Evolutionary conservation across 2,888 invertebrate genomes (phyloP).

Genomic region (Drosophila mercatorum): DNA sequence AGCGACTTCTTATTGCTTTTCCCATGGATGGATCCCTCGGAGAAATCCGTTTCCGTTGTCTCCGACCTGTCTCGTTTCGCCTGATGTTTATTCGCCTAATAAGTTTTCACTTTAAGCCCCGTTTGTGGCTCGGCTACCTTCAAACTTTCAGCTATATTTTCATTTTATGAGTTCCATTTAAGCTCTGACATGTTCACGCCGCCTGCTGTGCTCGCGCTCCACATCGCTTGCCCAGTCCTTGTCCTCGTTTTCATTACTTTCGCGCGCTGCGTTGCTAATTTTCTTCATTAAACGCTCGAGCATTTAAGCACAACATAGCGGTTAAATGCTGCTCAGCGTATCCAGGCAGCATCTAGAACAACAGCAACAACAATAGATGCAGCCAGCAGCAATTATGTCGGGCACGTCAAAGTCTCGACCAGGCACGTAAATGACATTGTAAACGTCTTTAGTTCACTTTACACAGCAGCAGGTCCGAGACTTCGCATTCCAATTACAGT

Average conservation of each 20-base stretch:
- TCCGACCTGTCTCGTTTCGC: not conserved
- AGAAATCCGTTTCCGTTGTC: too few relatives aligned
- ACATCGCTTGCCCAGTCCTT: not conserved
- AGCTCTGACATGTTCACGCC: not conserved
- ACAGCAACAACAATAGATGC: slow-evolving; percentile 27
- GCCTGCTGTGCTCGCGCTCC: not conserved
- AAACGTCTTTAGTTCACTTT: slow-evolving; percentile 13
- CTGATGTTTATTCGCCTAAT: not conserved
- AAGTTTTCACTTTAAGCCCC: not conserved
- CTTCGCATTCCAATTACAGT: not conserved
- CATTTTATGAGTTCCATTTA: slow-evolving; percentile 6
- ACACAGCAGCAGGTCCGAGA: not conserved
- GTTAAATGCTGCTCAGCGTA: slow-evolving; percentile 59
- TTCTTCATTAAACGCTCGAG: slow-evolving; percentile 68
- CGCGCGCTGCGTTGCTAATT: slow-evolving; percentile 58
- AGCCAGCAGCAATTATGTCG: slow-evolving; percentile 39
- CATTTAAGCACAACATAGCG: slow-evolving; percentile 60
- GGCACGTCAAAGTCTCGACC: slow-evolving; percentile 8
- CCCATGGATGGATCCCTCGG: not conserved
- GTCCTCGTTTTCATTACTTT: slow-evolving; percentile 15
- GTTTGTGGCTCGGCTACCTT: not conserved
- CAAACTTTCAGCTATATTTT: not conserved
- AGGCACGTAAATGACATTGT: slow-evolving; percentile 43
- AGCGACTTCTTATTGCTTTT: not conserved
- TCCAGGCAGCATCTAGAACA: slow-evolving; percentile 25